Base-by-base conservation (phyloP, 2,888 invertebrate species). In the Protophormia terraenovae region DNA sequence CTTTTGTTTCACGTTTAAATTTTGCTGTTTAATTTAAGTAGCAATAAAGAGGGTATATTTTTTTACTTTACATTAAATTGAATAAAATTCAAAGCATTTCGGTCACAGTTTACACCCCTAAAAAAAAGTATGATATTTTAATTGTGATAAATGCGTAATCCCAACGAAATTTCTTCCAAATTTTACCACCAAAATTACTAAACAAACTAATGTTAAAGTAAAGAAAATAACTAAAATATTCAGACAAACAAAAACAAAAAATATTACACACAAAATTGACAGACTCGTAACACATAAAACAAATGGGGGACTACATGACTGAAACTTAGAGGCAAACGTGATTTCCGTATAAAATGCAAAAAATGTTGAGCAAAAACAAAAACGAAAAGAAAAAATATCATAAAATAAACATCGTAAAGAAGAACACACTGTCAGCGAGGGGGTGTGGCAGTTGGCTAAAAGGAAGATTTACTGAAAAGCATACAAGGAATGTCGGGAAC, bases 341-440 rank as follows among this genome's bases (percentile, higher is more conserved):
- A 71, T 71, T 71, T 71, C 55, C 41, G 38, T 16, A 22, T 53
- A 4, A 55, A 71, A 55, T 38, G 12, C 16, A 69, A 69, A 53
- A 29, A 60, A 35, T 35, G 3, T 35, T 35, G 16, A 45, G 16
- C 19, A 62, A 19, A 64, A 38, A 24, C 1, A 35, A 14, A 19
- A 62, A 12, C n/a, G n/a, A n/a, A n/a, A n/a, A n/a, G n/a, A n/a
- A n/a, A n/a, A n/a, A n/a, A n/a, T n/a, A n/a, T n/a, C n/a, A n/a
- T n/a, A 62, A 35, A 50, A 38, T 24, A 53, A 8, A 35, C 14
- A 41, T 7, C 53, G 16, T 7, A 38, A 38, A 6, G 22, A n/a
- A n/a, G n/a, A n/a, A n/a, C 8, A 67, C n/a, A 29, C 12, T 35
- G 60, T 41, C 12, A 22, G 1, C 14, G 7, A 2, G 12, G 7